Evolutionary conservation across 2,888 invertebrate species (phyloP), one percentile per base, ranked within the genome.

Genomic region (Plagodis dolabraria): DNA sequence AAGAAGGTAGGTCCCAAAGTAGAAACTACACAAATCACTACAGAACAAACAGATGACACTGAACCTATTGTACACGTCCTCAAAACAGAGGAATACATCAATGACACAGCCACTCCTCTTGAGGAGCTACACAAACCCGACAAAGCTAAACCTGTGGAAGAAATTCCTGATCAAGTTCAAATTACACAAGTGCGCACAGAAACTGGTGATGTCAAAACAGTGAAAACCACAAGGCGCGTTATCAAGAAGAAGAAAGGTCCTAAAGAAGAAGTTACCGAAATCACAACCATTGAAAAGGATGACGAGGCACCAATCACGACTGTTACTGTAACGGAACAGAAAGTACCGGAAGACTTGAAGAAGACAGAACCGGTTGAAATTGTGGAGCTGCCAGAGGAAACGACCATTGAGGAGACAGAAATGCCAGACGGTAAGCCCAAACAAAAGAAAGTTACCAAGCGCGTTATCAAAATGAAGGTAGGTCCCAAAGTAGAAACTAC

Each of bases 401-500:
- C 5, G 0, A 8, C 38, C 7, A 9, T 38, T 8, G 38, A 38
- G 9, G 38, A 38, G 9, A 38, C 5, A 38, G 5, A 8, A 38
- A 8, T 9, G 7, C 38, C 38, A 2, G 38, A 38, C 7, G 38
- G 38, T 38, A 38, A 38, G 38, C 38, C 38, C 1, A 38, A 7
- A 38, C 38, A 38, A 8, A 38, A 4, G 2, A 38, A 38, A 38
- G 0, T 38, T 2, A 38, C 38, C 1, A 38, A 38, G 38, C 38
- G 69, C 5, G 58, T 60, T 0, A 68, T 68, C 36, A 83, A 82
- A 58, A 74, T 79, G 66, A 74, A 79, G 65, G 69, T 78, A 52
- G 85, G 79, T 22, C 76, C 72, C 33, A 80, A 80, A 64, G 60
- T 88, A 57, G 78, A 86, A 74, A 74, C 87, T 65, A 71, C 82